phyloP scores from a whole-genome alignment of 2,797 vertebrate genomes.

The Ctenochaetus hawaiiensis region DNA sequence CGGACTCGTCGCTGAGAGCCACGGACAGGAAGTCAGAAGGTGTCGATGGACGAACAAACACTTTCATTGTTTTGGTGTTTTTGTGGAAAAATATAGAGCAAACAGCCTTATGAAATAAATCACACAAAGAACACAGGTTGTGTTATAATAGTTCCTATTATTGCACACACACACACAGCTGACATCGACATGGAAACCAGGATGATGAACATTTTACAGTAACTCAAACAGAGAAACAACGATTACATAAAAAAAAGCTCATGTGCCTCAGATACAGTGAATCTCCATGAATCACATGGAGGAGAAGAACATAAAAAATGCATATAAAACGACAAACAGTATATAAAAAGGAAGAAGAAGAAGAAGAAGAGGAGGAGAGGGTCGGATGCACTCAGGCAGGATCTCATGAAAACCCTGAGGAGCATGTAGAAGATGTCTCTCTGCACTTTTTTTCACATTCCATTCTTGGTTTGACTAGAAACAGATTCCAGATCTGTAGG shows the following conservation, averaged over 20 bases:
- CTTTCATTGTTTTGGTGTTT: too few relatives aligned
- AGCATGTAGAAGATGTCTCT: constrained; percentile 1
- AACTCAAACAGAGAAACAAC: constrained; percentile 33
- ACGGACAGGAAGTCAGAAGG: background rate
- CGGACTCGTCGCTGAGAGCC: background rate
- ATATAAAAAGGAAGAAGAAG: constrained; percentile 27
- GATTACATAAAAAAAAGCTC: constrained; percentile 47
- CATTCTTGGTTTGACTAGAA: constrained; percentile 28
- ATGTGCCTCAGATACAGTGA: constrained; percentile 49
- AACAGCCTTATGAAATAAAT: background rate
- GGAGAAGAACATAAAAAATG: constrained; percentile 32
- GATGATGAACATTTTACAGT: constrained; percentile 60
- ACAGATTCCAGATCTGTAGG: constrained; percentile 69
- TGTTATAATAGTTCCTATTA: constrained; percentile 56
- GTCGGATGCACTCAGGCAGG: too few relatives aligned
- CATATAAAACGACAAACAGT: constrained; percentile 26
- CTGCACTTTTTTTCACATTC: constrained; percentile 48
- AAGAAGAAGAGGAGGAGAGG: background rate
- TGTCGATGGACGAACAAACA: background rate
- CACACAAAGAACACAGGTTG: background rate
- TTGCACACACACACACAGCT: constrained; percentile 50
- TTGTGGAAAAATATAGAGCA: too few relatives aligned
- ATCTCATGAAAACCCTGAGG: constrained; percentile 2
- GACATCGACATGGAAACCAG: constrained; percentile 43
- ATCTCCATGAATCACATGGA: constrained; percentile 18